A percentile compares a stretch with the other conserved stretches of the same genome.
Conservation (phyloP, 1,140 invertebrate species). For the Heliconius nattereri region DNA sequence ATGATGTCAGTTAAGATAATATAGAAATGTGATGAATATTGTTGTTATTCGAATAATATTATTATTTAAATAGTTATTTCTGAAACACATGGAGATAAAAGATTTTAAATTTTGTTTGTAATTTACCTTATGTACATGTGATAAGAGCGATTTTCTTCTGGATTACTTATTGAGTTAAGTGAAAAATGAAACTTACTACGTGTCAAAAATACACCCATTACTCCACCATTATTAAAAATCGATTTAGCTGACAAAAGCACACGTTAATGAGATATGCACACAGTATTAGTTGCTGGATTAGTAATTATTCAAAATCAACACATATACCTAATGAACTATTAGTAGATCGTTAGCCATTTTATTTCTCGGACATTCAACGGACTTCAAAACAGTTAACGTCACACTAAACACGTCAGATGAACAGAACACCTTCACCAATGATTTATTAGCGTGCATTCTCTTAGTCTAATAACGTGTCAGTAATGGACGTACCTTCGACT, state of each 20-base stretch:
- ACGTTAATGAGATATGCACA: constrained; percentile 49
- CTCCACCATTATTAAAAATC: constrained; percentile 48
- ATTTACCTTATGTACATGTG: neutral
- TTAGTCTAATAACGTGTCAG: constrained; percentile 72
- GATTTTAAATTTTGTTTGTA: neutral
- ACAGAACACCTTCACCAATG: constrained; percentile 62
- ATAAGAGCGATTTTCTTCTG: neutral
- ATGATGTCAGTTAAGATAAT: constrained; percentile 27
- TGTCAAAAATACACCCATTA: constrained; percentile 78
- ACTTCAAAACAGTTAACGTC: constrained; percentile 21
- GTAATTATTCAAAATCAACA: constrained; percentile 33
- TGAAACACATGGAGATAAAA: neutral
- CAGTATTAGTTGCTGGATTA: constrained; percentile 37
- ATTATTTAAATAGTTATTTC: neutral
- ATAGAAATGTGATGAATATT: constrained; percentile 27
- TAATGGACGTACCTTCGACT: constrained; percentile 81
- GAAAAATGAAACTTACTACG: constrained; percentile 39
- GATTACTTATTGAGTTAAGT: constrained; percentile 11
- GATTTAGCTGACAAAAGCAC: constrained; percentile 39
- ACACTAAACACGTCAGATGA: constrained; percentile 39
- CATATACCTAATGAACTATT: constrained; percentile 31
- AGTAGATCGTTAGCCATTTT: constrained; percentile 36
- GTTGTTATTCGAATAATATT: constrained; percentile 11
- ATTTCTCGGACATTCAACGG: constrained; percentile 14
- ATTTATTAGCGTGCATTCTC: constrained; percentile 62